These are phyloP conservation scores for Strongylocentrotus purpuratus DNA, from an alignment of 35 echinoderm and acorn worm genomes.

Conservation along the genomic window DNA sequence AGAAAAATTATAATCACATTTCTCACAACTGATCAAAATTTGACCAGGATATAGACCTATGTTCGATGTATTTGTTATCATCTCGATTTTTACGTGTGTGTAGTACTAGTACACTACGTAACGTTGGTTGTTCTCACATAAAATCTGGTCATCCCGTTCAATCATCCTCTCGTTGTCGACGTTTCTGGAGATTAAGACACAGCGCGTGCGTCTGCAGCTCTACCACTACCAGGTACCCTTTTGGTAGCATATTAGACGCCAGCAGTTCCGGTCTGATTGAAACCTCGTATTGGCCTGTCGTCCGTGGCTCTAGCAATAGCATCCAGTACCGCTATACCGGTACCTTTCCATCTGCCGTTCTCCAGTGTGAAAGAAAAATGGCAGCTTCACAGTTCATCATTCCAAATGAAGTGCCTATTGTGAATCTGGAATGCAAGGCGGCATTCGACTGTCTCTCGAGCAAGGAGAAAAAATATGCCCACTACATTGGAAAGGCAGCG, in stretches of 20 bases:
- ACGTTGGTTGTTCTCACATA: no score
- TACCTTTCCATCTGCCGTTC: neutral
- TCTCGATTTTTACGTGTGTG: no score
- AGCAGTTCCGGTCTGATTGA: neutral
- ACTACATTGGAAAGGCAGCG: slow-evolving; percentile 76
- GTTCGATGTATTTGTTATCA: no score
- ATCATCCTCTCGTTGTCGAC: no score
- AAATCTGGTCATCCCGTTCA: no score
- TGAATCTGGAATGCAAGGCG: slow-evolving; percentile 78
- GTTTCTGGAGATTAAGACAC: no score
- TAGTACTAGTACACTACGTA: no score
- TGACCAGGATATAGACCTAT: no score
- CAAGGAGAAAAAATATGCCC: slow-evolving; percentile 93
- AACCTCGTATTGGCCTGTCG: neutral
- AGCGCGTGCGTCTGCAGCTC: no score
- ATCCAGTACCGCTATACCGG: neutral
- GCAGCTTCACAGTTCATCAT: slow-evolving; percentile 82
- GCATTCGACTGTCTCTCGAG: slow-evolving; percentile 72
- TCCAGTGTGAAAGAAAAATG: slow-evolving; percentile 7
- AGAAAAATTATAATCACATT: no score
- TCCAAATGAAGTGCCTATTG: slow-evolving; percentile 78
- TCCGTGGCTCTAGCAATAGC: neutral
- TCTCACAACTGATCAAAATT: no score
- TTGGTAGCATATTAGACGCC: neutral
- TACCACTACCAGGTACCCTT: no score